Base-by-base conservation (phyloP, 2,797 vertebrate species). In the Alcedo atthis region DNA sequence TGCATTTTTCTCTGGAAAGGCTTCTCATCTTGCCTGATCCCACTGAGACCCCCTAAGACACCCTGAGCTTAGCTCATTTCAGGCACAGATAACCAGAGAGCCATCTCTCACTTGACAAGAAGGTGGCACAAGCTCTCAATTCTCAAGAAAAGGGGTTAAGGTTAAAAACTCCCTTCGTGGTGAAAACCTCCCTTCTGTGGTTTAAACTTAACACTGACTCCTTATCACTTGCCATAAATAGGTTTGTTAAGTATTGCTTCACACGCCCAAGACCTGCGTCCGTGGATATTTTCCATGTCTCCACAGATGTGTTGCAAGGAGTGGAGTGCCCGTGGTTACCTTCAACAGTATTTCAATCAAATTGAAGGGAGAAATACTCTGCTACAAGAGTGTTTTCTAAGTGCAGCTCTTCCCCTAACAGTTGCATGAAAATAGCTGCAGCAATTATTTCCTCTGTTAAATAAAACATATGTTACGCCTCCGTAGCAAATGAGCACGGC, bases 161-260 rank as follows among this genome's bases (percentile, higher is more conserved):
- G 58, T 87, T 87, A 81, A 54, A 89, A 85, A 74, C 26, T 21
- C 33, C 33, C 24, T 85, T 85, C 64, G 69, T 42, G 66, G 68
- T 64, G 66, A 32, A 90, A 91, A 37, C 20, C 30, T 82, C 40
- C 35, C 28, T 80, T 30, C 9, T 4, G 53, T 32, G 49, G 68
- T 64, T 93, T 88, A 79, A 87, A 30, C 58, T 58, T 54, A 80
- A 54, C 20, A 0, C 33, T 14, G 33, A 15, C 40, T 92, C 46
- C 79, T 87, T 95, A 93, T 93, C 89, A 3, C 55, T 61, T 85
- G 58, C 93, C 67, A 30, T 92, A 85, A 95, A 92, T 93, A 93
- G 89, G 54, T 51, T 82, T 85, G 28, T 33, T 85, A 85, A 90
- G 64, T 30, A 55, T 61, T 87, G 76, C 89, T 80, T 85, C 71